Conservation (phyloP, 2,113 vertebrate species). For the Ibidorhyncha struthersii region DNA sequence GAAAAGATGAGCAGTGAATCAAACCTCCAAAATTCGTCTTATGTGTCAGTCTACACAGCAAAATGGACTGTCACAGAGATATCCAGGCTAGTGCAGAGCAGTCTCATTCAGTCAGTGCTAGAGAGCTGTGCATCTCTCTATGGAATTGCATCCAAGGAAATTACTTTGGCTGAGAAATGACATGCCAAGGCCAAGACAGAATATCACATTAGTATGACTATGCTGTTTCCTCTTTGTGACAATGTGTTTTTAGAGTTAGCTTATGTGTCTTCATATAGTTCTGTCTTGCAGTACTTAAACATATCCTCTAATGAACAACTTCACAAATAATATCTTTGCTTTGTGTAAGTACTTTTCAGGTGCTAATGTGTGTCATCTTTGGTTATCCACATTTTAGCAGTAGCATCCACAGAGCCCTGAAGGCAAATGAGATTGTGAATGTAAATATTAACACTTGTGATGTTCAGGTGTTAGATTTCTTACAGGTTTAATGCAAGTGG, state of each 20-base stretch:
- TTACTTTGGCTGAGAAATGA: not conserved
- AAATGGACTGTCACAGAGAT: not conserved
- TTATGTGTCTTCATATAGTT: not conserved
- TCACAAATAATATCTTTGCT: not conserved
- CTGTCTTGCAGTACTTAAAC: not conserved
- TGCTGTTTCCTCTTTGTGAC: not conserved
- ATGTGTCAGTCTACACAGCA: not conserved
- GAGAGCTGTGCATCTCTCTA: fast-evolving
- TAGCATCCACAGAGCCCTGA: not conserved
- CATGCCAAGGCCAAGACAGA: not conserved
- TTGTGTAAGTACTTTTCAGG: not conserved
- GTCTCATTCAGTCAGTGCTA: not conserved
- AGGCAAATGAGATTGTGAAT: not conserved
- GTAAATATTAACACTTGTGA: not conserved
- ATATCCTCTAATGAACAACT: not conserved
- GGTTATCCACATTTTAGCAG: not conserved
- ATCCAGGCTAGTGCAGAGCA: not conserved
- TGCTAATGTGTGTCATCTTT: not conserved
- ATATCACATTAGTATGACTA: not conserved
- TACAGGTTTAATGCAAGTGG: not conserved
- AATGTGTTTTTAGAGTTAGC: not conserved
- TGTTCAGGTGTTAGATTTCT: not conserved
- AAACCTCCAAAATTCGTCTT: not conserved
- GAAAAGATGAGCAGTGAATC: not conserved
- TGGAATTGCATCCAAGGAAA: not conserved